Base-by-base conservation (phyloP, 1,140 invertebrate species). In the Elymnias hypermnestra region DNA sequence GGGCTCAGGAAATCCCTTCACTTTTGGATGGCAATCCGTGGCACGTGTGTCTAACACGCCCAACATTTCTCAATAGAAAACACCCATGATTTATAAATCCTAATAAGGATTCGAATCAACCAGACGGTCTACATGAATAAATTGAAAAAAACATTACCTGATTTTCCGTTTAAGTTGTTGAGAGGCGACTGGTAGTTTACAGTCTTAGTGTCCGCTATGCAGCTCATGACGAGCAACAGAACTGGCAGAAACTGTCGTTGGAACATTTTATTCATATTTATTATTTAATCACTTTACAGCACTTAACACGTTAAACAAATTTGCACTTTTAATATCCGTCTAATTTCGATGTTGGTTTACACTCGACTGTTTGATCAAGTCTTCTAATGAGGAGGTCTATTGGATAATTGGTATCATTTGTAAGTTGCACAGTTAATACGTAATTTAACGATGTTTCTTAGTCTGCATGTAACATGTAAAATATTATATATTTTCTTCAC, bases 121-220 rank as follows among this genome's bases (percentile, higher is more conserved):
- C n/a, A n/a, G n/a, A n/a, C n/a, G n/a, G n/a, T n/a, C n/a, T n/a
- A n/a, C n/a, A n/a, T n/a, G n/a, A n/a, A n/a, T 9, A 28, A 9
- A 28, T 9, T 9, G 1, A n/a, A n/a, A 33, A 33, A 0, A 1
- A 33, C 15, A 31, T 66, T 70, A 76, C 76, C 76, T 75, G 75
- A 39, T 57, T 83, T 78, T 15, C 57, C 53, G 12, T 53, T 57
- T 42, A 59, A 54, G 26, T 47, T 65, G 25, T 51, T 57, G 9
- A 70, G 43, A 2, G 65, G 48, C 4, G 63, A 55, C 44, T 74
- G 71, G 39, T 78, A 82, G 44, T 56, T 75, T 9, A 69, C 72
- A 0, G 78, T 74, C 46, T 71, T 73, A 14, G 78, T 68, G 43
- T 71, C 60, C 5, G 60, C 73, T 12, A 83, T 66, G 50, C 70